phyloP scores from a whole-genome alignment of 2,797 vertebrate species.

The Babyrousa celebensis region DNA sequence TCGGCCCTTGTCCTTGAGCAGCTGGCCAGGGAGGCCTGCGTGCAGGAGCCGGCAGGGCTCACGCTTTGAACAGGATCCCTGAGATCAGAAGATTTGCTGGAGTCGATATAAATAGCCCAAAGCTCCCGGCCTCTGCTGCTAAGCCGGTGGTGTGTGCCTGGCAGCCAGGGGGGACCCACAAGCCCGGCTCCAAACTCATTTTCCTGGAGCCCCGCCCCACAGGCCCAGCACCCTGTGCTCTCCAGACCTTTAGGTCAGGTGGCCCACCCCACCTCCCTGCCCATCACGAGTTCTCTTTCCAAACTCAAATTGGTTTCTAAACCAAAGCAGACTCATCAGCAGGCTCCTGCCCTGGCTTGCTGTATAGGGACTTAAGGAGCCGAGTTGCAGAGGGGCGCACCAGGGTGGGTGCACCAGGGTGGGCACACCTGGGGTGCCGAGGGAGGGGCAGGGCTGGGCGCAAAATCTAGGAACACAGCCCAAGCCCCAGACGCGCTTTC shows the following conservation, averaged over 20 bases:
- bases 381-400: background rate
- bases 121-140: background rate
- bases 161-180: background rate
- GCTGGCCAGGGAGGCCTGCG: background rate
- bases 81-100: slow-evolving; percentile 79
- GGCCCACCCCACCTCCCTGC: background rate
- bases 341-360: background rate
- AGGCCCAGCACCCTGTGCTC: background rate
- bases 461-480: background rate
- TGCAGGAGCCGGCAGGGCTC: background rate
- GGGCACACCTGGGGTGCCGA: background rate
- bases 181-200: background rate
- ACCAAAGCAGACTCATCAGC: background rate
- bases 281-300: background rate
- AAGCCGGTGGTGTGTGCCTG: fast-evolving
- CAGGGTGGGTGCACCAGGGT: too few species aligned
- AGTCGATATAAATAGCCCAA: slow-evolving; percentile 77
- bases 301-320: slow-evolving; percentile 31
- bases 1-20: background rate
- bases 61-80: slow-evolving; percentile 41
- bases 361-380: background rate
- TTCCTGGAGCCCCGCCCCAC: fast-evolving
- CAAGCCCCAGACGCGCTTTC: background rate
- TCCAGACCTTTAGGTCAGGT: background rate
- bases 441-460: too few species aligned